Percentiles rank a stretch among this genome's conserved stretches.
Conservation (phyloP, 23 tunicate species). For the Styela plicata region DNA sequence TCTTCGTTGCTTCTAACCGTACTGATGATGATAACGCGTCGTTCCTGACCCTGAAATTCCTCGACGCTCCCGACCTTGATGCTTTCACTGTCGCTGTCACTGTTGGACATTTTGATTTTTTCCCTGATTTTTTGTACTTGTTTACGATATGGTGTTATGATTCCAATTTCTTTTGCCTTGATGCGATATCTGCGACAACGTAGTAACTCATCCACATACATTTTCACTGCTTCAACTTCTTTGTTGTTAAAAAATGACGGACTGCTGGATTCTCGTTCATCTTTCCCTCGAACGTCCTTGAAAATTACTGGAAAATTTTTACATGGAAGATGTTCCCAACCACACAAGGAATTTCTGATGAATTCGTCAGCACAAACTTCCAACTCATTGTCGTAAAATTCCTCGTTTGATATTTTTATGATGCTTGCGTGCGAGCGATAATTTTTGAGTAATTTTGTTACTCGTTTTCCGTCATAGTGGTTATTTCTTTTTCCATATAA, state of each 20-base stretch:
- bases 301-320: conserved; percentile 58
- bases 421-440: conserved; percentile 68
- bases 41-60: conserved; percentile 61
- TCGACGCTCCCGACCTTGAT: conserved; percentile 45
- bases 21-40: conserved; percentile 55
- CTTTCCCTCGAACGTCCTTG: conserved; percentile 63
- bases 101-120: conserved; percentile 5
- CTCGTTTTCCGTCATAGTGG: conserved; percentile 27
- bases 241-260: conserved; percentile 77
- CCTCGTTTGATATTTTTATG: conserved; percentile 44
- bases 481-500: neutral
- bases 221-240: conserved; percentile 38
- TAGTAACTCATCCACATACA: conserved; percentile 34
- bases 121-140: conserved; percentile 44
- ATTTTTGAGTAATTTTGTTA: conserved; percentile 61
- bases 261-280: conserved; percentile 56
- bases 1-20: conserved; percentile 37
- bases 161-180: conserved; percentile 45
- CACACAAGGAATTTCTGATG: conserved; percentile 27
- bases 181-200: conserved; percentile 24
- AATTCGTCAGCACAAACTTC: conserved; percentile 47
- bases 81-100: neutral
- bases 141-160: conserved; percentile 78
- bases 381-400: conserved; percentile 59
- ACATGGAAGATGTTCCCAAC: conserved; percentile 50